Conservation (phyloP, 1,140 invertebrate genomes). For the Aphidius ervi region DNA sequence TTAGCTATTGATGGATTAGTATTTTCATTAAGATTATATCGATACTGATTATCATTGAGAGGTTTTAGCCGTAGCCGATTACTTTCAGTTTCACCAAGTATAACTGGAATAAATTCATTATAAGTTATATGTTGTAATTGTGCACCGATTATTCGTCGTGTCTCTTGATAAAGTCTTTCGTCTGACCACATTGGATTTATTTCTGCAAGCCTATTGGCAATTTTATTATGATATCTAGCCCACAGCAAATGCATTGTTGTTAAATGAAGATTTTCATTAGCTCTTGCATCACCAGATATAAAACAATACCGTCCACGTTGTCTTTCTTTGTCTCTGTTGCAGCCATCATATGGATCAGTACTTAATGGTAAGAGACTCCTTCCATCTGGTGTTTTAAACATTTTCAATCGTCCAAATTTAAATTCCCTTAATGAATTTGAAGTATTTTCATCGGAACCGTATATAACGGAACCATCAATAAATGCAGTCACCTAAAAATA, state of each 20-base stretch:
- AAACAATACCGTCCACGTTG: constrained; percentile 73
- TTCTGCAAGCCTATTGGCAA: constrained; percentile 60
- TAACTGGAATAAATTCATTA: constrained; percentile 79
- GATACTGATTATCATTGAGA: constrained; percentile 57
- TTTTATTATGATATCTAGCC: constrained; percentile 79
- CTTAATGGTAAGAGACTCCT: constrained; percentile 67
- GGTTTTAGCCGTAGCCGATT: constrained; percentile 59
- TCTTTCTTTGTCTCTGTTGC: constrained; percentile 65
- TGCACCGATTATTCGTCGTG: constrained; percentile 73
- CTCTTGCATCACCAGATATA: constrained; percentile 69
- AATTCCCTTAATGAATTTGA: constrained; percentile 56
- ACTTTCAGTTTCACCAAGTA: constrained; percentile 64
- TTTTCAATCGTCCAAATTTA: constrained; percentile 59
- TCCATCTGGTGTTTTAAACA: constrained; percentile 61
- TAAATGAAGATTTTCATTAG: constrained; percentile 78
- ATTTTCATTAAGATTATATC: constrained; percentile 53
- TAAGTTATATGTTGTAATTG: constrained; percentile 86
- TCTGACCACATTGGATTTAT: constrained; percentile 83
- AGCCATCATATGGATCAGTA: constrained; percentile 68
- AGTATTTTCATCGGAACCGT: constrained; percentile 63
- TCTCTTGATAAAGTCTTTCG: constrained; percentile 75
- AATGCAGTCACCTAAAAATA: constrained; percentile 62
- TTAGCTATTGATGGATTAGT: constrained; percentile 80
- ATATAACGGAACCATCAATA: constrained; percentile 86
- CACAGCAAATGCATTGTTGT: constrained; percentile 78